Evolutionary conservation across 2,888 invertebrate species (phyloP), one percentile per base, ranked within the genome.

Genomic region (Zonitis immaculata): DNA sequence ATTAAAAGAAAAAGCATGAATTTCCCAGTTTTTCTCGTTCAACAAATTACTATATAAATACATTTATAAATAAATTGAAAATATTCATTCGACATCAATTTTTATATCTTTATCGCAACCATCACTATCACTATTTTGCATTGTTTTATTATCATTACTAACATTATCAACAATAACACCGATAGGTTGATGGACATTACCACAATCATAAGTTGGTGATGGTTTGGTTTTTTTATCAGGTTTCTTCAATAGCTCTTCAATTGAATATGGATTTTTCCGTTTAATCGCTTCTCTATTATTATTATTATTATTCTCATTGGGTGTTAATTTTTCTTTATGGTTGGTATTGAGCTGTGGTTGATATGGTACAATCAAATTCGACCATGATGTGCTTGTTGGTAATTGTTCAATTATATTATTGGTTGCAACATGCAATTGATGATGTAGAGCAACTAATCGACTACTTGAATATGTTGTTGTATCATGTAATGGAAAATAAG

Each of bases 251-350:
- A 92, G 73, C 68, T 92, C 92, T 64, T 91, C 92, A 69, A 93
- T 93, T 1, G 91, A 91, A 69, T 92, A 93, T 0, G 91, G 91
- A 70, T 90, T 91, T 57, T 87, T 83, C 72, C 90, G 87, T 59
- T 81, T 81, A 60, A 54, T 74, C 67, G 63, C 64, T 7, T 66
- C 65, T 54, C 64, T 61, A 44, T 68, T 64, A 9, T 64, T 60
- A 6, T 30, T 49, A 28, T 57, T n/a, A n/a, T 56, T 42, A 64
- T 59, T 6, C 63, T 63, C 28, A 57, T 56, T 22, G 63, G 62
- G n/a, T n/a, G n/a, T n/a, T n/a, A n/a, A n/a, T n/a, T n/a, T n/a
- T 48, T 67, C 64, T 53, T 67, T 66, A 35, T 60, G 52, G 14
- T 60, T n/a, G n/a, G n/a, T n/a, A n/a, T n/a, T n/a, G n/a, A n/a